Evolutionary conservation across 2,888 invertebrate species (phyloP), one percentile per base, ranked within the genome.

Genomic region (Thelaira solivaga): DNA sequence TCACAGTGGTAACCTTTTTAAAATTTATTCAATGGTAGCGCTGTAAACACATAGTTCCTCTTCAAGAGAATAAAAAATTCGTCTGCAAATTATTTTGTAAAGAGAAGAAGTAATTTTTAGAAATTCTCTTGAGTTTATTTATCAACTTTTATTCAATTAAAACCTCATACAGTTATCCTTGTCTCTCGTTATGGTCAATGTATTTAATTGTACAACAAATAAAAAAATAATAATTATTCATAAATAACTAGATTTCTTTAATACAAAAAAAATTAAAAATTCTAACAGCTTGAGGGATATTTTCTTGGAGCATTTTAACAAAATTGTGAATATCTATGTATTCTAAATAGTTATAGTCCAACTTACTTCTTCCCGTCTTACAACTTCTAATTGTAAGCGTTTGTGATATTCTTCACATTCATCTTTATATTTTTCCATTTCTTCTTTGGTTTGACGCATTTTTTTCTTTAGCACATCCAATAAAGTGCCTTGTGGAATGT

Each of bases 381-480:
- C 95, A 90, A 96, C 93, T 93, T 98, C 98, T 89, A 95, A 93
- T 92, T 97, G 97, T 89, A 97, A 92, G 90, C 96, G 94, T 92
- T 97, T 95, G 90, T 96, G 96, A 90, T 94, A 96, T 90, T 97
- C 97, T 90, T 98, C 98, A 90, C 96, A 96, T 90, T 97, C 97
- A 90, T 99, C 98, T 92, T 96, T 97, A 91, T 96, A 97, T 90
- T 96, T 95, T 90, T 99, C 99, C 94, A 98, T 96, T 92, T 99
- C 99, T 90, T 98, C 97, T 91, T 98, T 97, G 86, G 98, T 96
- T 91, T 97, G 97, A 85, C 97, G 93, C 98, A 99, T 99, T 94
- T 99, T 99, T 93, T 98, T 97, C 93, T 99, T 99, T 88, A 99
- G 93, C 88, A 97, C 97, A 91, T 98, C 97, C 90, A 99, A 92